Base-by-base conservation (phyloP, 2,888 invertebrate species). In the Acanthoscelides obtectus region DNA sequence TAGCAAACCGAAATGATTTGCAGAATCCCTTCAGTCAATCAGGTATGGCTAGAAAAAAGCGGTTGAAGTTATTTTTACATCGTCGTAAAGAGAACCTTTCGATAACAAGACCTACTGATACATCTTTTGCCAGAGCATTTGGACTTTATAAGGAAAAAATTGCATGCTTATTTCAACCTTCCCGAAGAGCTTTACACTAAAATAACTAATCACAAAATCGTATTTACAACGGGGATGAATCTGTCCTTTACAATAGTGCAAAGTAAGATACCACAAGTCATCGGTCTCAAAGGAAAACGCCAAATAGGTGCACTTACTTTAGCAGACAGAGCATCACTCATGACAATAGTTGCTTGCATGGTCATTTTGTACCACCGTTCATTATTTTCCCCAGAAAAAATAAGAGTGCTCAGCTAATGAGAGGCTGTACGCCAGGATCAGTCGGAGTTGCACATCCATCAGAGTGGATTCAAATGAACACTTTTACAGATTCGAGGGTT, bases 191-290 rank as follows among this genome's bases (percentile, higher is more conserved):
- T n/a, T n/a, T n/a, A n/a, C n/a, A n/a, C n/a, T 64, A 69, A 71
- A 25, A 69, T 67, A 72, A 73, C 67, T 78, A 70, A 75, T 69
- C 68, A 21, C 73, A 74, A 66, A 69, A 77, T 70, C 74, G 78
- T 64, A 77, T 83, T 67, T 83, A 78, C 71, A 84, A 82, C 72
- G 80, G 82, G 0, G 82, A 84, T 72, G 83, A 83, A 75, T 81
- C 81, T 17, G 83, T 83, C 20, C 75, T 85, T 12, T n/a, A 74
- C 80, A 64, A 77, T 80, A n/a, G 81, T 83, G 19, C 81, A 78
- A 72, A 79, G 76, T 20, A 77, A 79, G 72, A 77, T 80, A 65
- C 75, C 79, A 12, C 70, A 80, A 73, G 76, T 83, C 20, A 71
- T 83, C 45, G 78, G 78, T 6, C 74, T 69, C 2, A 78, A 79